phyloP scores from a whole-genome alignment of 2,888 invertebrate species.

The Acutogordius australiensis region DNA sequence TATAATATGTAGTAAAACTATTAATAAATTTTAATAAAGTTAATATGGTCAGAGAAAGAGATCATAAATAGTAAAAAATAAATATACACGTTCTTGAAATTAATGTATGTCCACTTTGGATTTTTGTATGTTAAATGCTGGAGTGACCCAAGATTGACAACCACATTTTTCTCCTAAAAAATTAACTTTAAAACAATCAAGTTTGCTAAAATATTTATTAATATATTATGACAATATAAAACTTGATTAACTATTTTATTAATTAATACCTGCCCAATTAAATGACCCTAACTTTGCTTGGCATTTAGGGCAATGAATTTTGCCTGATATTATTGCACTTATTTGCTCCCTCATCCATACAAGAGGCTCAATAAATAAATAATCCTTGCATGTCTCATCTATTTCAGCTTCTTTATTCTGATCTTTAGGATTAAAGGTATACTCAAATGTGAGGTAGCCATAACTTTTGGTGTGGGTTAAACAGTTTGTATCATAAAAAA shows the following conservation, averaged over 20 bases:
- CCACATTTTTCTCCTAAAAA: slow-evolving; percentile 5
- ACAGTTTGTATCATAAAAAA: not conserved
- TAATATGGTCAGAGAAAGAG: no score
- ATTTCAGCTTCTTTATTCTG: not conserved
- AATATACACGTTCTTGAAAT: no score
- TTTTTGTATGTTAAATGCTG: slow-evolving; percentile 6
- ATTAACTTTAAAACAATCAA: no score
- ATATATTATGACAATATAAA: no score
- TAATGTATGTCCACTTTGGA: not conserved
- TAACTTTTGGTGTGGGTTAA: not conserved
- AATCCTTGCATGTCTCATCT: not conserved
- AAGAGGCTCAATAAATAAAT: slow-evolving; percentile 3
- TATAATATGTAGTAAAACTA: no score
- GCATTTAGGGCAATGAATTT: slow-evolving; percentile 6
- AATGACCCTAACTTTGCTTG: not conserved
- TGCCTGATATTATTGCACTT: not conserved
- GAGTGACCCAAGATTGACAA: slow-evolving; percentile 7
- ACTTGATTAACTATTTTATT: no score
- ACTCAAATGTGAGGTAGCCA: not conserved
- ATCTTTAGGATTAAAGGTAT: not conserved
- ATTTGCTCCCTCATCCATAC: slow-evolving; percentile 6
- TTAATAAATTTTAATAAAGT: no score
- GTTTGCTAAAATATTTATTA: no score
- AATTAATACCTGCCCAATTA: slow-evolving; percentile 7
- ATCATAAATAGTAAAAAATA: no score